Conservation (phyloP, 2,113 vertebrate species). For the Epinephelus moara region DNA sequence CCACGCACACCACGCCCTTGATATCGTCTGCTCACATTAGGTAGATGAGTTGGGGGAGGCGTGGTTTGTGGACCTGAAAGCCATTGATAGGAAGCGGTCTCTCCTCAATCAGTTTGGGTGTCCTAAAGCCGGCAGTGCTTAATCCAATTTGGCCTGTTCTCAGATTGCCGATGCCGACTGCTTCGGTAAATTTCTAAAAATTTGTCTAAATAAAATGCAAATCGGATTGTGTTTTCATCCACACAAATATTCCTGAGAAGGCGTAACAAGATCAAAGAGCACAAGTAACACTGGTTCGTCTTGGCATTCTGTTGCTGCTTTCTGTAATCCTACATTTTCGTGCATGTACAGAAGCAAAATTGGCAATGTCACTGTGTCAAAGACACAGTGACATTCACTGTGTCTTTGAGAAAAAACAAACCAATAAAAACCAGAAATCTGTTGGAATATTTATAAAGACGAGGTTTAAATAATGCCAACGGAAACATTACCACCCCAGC, state of each 20-base stretch:
- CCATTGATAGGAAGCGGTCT: constrained; percentile 27
- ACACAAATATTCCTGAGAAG: not conserved
- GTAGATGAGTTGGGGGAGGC: not conserved
- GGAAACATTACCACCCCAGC: not conserved
- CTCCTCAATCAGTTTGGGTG: not conserved
- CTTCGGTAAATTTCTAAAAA: not conserved
- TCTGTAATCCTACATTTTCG: not conserved
- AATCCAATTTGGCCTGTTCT: not conserved
- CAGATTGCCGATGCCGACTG: not conserved
- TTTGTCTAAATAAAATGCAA: too few species aligned
- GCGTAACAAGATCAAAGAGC: not conserved
- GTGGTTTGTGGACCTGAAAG: constrained; percentile 32
- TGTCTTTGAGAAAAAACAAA: not conserved
- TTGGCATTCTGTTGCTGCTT: not conserved
- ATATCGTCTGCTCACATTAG: constrained; percentile 2
- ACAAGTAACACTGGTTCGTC: not conserved
- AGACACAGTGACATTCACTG: too few species aligned
- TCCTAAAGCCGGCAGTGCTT: not conserved
- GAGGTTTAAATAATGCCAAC: not conserved
- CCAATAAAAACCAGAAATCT: not conserved
- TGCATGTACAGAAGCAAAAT: not conserved
- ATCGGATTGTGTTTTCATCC: not conserved
- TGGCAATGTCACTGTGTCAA: not conserved
- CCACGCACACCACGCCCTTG: not conserved
- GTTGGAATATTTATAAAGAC: not conserved